Evolutionary conservation across 2,888 invertebrate species (phyloP), one percentile per base, ranked within the genome.

Genomic region (Parnassius smintheus): DNA sequence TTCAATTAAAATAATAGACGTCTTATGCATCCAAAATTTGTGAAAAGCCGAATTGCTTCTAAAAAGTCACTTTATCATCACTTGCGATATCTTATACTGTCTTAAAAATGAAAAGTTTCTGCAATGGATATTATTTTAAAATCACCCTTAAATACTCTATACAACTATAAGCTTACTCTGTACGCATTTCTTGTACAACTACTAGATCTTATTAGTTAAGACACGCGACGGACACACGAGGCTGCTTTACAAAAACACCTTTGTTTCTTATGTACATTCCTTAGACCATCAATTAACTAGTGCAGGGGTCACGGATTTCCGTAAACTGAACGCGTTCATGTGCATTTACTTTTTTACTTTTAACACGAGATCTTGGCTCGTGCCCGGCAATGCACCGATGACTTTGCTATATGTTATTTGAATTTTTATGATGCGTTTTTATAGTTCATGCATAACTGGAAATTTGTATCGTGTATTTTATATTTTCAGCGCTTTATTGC

Each of bases 331-430:
- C 61, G 65, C 64, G 62, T 65, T 62, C 66, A 54, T 11, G 25
- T 60, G 57, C 67, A 65, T 66, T 65, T 25, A 25, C 25, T 64
- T 65, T 65, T 44, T 48, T 48, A 45, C 13, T 42, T 60, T 56
- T 50, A 56, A 56, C 41, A 11, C 48, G 35, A 41, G 46, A 10
- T 35, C 58, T 45, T 48, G 68, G 68, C 71, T 67, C 70, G 68
- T 70, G 70, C 68, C 66, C 55, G 35, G 64, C 48, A 65, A 70
- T 62, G 68, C 65, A 64, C 61, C 65, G 68, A 50, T 67, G 65
- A 50, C 65, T 66, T 70, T 66, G 68, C 67, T 64, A 65, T 61
- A 60, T 48, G 50, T 58, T 51, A 25, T 25, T 3, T 25, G 25
- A 7, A 25, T 63, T 67, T 61, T 62, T 52, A 56, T 56, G 10